Conservation (phyloP, 2,113 vertebrate genomes). For the Laticauda laticaudata region DNA sequence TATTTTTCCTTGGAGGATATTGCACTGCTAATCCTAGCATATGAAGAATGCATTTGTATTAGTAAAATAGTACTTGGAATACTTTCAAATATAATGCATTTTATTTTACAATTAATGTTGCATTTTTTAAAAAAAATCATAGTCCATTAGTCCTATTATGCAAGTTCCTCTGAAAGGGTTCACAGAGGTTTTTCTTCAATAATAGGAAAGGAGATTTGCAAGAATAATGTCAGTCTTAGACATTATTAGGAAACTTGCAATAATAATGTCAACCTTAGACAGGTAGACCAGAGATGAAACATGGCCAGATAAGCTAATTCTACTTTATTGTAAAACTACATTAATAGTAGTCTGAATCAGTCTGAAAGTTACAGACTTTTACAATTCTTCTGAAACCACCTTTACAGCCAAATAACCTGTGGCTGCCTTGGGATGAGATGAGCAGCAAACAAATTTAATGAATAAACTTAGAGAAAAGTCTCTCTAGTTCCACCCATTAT, state of each 20-base stretch:
- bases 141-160: not conserved
- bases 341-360: not conserved
- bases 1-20: not conserved
- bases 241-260: not conserved
- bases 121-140: not conserved
- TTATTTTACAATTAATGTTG: not conserved
- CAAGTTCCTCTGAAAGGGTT: not conserved
- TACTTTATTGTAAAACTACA: not conserved
- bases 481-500: not conserved
- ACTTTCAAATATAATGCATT: not conserved
- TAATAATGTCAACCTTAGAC: not conserved
- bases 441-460: not conserved
- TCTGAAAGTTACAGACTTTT: not conserved
- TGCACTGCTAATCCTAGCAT: not conserved
- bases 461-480: not conserved
- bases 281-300: not conserved
- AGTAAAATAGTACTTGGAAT: not conserved
- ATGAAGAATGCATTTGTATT: not conserved
- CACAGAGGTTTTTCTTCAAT: not conserved
- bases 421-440: not conserved
- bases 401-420: not conserved
- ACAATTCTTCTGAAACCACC: not conserved
- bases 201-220: not conserved
- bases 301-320: not conserved
- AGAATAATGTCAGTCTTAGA: not conserved